Percentiles rank a stretch among this genome's conserved stretches.
These are phyloP conservation scores for Leptinotarsa rubiginosa DNA, from an alignment of 2,888 invertebrate genomes.

Conservation along the genomic window DNA sequence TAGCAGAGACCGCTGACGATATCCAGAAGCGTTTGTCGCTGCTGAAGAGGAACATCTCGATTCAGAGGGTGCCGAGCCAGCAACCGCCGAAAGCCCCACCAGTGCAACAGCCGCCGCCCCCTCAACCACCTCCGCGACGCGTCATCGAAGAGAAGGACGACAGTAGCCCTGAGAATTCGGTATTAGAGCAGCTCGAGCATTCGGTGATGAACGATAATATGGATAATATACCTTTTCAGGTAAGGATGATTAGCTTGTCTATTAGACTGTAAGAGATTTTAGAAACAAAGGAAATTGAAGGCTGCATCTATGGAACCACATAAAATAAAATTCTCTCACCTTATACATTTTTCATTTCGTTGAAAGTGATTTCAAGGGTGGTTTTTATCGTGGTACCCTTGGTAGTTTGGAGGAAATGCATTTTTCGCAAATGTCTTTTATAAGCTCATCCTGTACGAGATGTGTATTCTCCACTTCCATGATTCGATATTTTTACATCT, in stretches of 20 bases:
- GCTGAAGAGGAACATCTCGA: conserved; percentile 58
- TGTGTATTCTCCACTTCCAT: too few species aligned
- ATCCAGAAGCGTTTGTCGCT: conserved; percentile 54
- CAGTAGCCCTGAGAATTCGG: conserved; percentile 50
- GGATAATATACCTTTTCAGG: conserved; percentile 63
- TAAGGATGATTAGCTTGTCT: conserved; percentile 35
- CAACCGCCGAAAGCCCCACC: conserved; percentile 28
- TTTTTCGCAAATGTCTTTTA: too few species aligned
- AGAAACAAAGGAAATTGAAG: too few species aligned
- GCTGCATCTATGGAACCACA: too few species aligned
- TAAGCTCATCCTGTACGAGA: too few species aligned
- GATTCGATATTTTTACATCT: too few species aligned
- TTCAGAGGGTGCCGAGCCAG: conserved; percentile 54
- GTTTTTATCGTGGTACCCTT: too few species aligned
- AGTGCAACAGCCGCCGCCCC: conserved; percentile 16
- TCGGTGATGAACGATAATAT: conserved; percentile 60
- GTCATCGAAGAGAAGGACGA: conserved; percentile 39
- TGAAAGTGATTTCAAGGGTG: too few species aligned
- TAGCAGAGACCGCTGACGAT: conserved; percentile 47
- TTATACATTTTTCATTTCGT: too few species aligned
- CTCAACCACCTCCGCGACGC: neutral
- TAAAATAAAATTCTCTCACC: too few species aligned
- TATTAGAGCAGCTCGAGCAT: conserved; percentile 62
- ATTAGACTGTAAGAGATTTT: too few species aligned
- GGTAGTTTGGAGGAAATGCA: too few species aligned